A percentile compares a stretch with the other conserved stretches of the same genome.
Evolutionary conservation across 2,113 vertebrate species (phyloP).

Genomic region (Hippoglossus stenolepis): DNA sequence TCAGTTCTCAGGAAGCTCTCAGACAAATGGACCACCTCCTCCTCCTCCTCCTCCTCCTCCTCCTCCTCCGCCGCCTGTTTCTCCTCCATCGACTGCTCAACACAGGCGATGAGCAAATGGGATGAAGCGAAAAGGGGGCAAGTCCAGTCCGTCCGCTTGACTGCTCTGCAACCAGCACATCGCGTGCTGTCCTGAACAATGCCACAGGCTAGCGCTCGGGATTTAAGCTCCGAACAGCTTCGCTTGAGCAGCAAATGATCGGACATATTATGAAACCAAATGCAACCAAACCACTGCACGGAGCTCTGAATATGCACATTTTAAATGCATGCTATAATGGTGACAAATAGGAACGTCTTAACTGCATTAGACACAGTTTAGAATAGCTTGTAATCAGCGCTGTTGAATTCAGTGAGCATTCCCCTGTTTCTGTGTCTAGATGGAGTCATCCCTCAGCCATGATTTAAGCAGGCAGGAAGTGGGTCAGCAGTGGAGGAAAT

Average conservation of each 20-base stretch:
- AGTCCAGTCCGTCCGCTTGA: conserved; percentile 59
- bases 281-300: not conserved
- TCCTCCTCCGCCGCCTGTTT: conserved; percentile 28
- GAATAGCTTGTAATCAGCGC: conserved; percentile 24
- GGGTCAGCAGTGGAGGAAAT: conserved; percentile 76
- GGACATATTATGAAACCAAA: conserved; percentile 31
- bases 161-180: conserved; percentile 72
- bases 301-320: not conserved
- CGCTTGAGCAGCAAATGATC: conserved; percentile 40
- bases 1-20: conserved; percentile 54
- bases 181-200: conserved; percentile 54
- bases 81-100: conserved; percentile 43
- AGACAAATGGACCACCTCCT: conserved; percentile 54
- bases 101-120: conserved; percentile 61
- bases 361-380: conserved; percentile 21
- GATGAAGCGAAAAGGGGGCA: conserved; percentile 62
- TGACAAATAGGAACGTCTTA: conserved; percentile 6
- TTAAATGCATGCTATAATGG: conserved; percentile 6
- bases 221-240: conserved; percentile 63
- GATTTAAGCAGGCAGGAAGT: conserved; percentile 62
- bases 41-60: conserved; percentile 1
- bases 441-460: conserved; percentile 52
- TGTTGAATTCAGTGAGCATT: conserved; percentile 70
- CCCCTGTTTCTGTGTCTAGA: conserved; percentile 52
- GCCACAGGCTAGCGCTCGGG: conserved; percentile 59